Evolutionary conservation across 2,113 vertebrate species (phyloP).

Genomic region (Seriola rivoliana): DNA sequence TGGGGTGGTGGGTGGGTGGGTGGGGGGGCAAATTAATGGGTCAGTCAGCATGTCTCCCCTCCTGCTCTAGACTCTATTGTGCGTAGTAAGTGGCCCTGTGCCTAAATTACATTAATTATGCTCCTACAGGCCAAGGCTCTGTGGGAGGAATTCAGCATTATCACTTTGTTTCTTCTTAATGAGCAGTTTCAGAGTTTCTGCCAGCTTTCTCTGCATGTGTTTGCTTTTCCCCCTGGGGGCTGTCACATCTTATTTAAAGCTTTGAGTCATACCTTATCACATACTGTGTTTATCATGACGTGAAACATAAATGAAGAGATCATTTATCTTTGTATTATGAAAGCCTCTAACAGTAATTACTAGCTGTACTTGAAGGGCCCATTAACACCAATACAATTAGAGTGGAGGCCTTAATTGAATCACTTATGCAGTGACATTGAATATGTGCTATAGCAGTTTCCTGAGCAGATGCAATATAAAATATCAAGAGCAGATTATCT

Average conservation of each 20-base stretch:
- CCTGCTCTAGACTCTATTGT: conserved; percentile 37
- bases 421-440: not conserved
- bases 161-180: conserved; percentile 27
- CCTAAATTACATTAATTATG: conserved; percentile 38
- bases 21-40: not conserved
- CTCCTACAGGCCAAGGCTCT: not conserved
- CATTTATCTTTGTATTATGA: conserved; percentile 26
- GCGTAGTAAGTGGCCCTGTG: conserved; percentile 12
- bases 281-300: not conserved
- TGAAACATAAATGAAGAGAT: not conserved
- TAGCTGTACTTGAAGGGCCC: not conserved
- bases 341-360: not conserved
- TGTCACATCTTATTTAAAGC: conserved; percentile 40
- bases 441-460: not conserved
- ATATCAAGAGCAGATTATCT: not conserved
- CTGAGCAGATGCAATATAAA: no score
- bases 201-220: conserved; percentile 22
- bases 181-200: conserved; percentile 28
- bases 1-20: not conserved
- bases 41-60: conserved; percentile 25
- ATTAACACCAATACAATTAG: not conserved
- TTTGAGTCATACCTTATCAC: conserved; percentile 32
- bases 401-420: no score
- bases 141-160: conserved; percentile 31
- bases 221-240: conserved; percentile 25